phyloP scores from a whole-genome alignment of 2,888 invertebrate genomes.

The Tricholauxania praeusta region DNA sequence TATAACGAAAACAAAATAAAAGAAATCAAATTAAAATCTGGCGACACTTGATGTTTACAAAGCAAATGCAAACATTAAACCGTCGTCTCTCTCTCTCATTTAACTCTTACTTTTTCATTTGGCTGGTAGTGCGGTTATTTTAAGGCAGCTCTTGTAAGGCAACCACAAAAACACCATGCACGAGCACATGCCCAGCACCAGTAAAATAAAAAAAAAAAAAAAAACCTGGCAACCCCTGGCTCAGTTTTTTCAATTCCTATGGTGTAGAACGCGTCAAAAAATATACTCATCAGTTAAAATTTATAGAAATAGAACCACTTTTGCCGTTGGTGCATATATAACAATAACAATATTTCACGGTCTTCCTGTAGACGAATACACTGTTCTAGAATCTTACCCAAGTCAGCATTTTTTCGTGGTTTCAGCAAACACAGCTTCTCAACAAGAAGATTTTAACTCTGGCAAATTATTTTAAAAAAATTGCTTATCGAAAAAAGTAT shows the following conservation, averaged over 20 bases:
- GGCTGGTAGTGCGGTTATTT: neutral
- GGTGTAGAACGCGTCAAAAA: slow-evolving; percentile 20
- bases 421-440: slow-evolving; percentile 11
- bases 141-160: neutral
- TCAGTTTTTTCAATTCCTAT: neutral
- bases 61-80: slow-evolving; percentile 19
- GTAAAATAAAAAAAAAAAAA: slow-evolving; percentile 4
- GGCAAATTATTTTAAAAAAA: neutral
- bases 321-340: slow-evolving; percentile 17
- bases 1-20: neutral
- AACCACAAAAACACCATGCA: slow-evolving; percentile 14
- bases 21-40: slow-evolving; percentile 33
- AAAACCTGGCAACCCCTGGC: slow-evolving; percentile 1
- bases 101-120: neutral
- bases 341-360: slow-evolving; percentile 21
- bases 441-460: neutral
- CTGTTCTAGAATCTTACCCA: neutral
- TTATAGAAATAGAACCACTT: slow-evolving; percentile 31
- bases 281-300: slow-evolving; percentile 33
- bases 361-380: neutral
- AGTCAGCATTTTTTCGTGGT: slow-evolving; percentile 6
- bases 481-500: no score
- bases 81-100: neutral
- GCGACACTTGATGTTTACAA: slow-evolving; percentile 26
- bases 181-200: neutral